Conservation (phyloP, 2,888 invertebrate genomes). For the Polymixis lichenea region DNA sequence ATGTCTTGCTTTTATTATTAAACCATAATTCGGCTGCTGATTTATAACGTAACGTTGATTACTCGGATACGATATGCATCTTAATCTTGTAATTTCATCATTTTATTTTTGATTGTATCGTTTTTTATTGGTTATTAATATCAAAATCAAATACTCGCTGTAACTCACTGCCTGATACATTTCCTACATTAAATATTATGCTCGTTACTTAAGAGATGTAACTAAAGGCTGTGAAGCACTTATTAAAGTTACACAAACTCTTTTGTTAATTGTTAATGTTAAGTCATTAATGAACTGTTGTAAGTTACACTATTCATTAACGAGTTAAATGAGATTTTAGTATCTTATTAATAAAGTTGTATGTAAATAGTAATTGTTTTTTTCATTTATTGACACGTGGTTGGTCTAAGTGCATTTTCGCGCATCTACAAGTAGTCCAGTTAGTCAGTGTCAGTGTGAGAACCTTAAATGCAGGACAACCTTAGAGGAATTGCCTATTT, state of each 20-base stretch:
- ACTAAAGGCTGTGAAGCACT: conserved; percentile 67
- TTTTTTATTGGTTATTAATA: conserved; percentile 16
- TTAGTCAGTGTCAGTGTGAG: no score
- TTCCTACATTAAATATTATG: conserved; percentile 30
- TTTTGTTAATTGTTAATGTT: conserved; percentile 56
- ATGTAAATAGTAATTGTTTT: conserved; percentile 52
- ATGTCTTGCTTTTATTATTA: conserved; percentile 19
- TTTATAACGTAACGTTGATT: conserved; percentile 21
- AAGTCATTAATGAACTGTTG: conserved; percentile 53
- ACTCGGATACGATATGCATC: conserved; percentile 9
- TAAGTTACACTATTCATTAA: conserved; percentile 43
- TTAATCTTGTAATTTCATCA: conserved; percentile 13
- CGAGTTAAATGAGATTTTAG: conserved; percentile 50
- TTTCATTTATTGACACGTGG: conserved; percentile 37
- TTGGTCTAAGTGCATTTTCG: background rate
- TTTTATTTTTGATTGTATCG: conserved; percentile 8
- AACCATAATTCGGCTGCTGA: conserved; percentile 19
- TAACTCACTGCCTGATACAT: conserved; percentile 40
- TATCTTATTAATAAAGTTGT: conserved; percentile 63
- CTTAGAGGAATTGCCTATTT: no score
- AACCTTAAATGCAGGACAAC: no score
- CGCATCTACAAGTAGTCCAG: background rate
- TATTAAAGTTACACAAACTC: conserved; percentile 64
- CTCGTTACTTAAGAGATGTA: conserved; percentile 48
- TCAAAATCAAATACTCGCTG: conserved; percentile 43